Percentiles rank a stretch among this genome's conserved stretches.
Evolutionary conservation across 2,888 invertebrate genomes (phyloP).

Genomic region (Drosophila macrospina): DNA sequence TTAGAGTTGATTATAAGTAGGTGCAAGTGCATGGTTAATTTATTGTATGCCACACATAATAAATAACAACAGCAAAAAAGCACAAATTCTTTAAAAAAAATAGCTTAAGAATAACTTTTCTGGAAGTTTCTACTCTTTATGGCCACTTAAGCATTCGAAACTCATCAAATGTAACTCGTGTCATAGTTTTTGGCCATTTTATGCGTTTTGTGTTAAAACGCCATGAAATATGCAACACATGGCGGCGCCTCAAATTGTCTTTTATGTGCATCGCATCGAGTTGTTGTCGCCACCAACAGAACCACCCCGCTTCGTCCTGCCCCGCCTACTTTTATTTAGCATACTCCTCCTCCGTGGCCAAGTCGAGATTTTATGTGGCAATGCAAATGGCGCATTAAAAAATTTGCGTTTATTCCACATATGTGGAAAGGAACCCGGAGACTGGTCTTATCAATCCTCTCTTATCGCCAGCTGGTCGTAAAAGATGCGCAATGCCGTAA

Average conservation of each 20-base stretch:
- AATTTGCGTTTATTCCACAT: conserved; percentile 69
- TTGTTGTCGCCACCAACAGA: conserved; percentile 21
- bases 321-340: conserved; percentile 25
- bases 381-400: conserved; percentile 77
- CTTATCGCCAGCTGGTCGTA: conserved; percentile 65
- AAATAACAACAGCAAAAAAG: conserved; percentile 20
- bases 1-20: conserved; percentile 44
- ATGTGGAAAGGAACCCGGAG: conserved; percentile 21
- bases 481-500: conserved; percentile 63
- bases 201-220: conserved; percentile 67
- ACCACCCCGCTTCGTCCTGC: neutral
- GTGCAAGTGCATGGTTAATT: conserved; percentile 42
- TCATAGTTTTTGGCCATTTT: conserved; percentile 43
- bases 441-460: conserved; percentile 64
- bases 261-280: conserved; percentile 57
- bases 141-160: conserved; percentile 68
- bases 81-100: neutral
- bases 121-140: conserved; percentile 51
- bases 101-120: neutral
- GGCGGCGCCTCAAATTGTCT: conserved; percentile 70
- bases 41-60: conserved; percentile 10
- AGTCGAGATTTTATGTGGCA: conserved; percentile 63
- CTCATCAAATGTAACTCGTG: conserved; percentile 47
- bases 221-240: conserved; percentile 80
- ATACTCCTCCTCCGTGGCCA: conserved; percentile 25